Evolutionary conservation across 2,113 vertebrate species (phyloP).

Genomic region (Myotis yumanensis): DNA sequence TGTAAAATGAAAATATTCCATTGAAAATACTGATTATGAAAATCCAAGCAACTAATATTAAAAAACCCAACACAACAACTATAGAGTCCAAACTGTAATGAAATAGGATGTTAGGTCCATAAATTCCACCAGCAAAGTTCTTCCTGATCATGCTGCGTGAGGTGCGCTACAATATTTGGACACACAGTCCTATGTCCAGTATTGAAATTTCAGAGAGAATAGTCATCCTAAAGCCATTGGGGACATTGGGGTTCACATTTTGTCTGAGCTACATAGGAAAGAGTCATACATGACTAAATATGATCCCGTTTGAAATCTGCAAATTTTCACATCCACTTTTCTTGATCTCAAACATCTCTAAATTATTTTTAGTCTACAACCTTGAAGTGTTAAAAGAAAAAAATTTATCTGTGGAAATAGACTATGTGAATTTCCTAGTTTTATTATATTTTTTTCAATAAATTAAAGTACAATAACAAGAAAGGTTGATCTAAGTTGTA

Average conservation of each 20-base stretch:
- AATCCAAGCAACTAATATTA: not conserved
- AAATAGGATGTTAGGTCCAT: not conserved
- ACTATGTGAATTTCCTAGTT: not conserved
- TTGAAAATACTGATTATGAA: not conserved
- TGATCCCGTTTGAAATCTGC: not conserved
- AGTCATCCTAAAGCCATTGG: not conserved
- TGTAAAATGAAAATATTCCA: slow-evolving; percentile 38
- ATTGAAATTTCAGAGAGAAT: not conserved
- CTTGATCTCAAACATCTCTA: not conserved
- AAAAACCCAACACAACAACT: not conserved
- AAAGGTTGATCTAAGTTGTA: not conserved
- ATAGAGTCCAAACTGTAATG: not conserved
- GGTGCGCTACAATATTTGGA: not conserved
- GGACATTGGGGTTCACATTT: not conserved
- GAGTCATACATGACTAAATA: not conserved
- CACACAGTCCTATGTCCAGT: accelerated
- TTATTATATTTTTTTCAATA: not conserved
- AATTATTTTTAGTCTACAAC: not conserved
- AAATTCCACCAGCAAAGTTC: not conserved
- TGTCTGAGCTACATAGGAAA: not conserved
- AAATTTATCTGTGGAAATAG: not conserved
- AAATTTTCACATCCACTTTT: not conserved
- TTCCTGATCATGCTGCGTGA: not conserved
- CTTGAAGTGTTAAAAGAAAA: not conserved
- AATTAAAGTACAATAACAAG: too few species aligned